These are phyloP conservation scores for Alces alces DNA, from an alignment of 2,113 vertebrate genomes.

Conservation along the genomic window DNA sequence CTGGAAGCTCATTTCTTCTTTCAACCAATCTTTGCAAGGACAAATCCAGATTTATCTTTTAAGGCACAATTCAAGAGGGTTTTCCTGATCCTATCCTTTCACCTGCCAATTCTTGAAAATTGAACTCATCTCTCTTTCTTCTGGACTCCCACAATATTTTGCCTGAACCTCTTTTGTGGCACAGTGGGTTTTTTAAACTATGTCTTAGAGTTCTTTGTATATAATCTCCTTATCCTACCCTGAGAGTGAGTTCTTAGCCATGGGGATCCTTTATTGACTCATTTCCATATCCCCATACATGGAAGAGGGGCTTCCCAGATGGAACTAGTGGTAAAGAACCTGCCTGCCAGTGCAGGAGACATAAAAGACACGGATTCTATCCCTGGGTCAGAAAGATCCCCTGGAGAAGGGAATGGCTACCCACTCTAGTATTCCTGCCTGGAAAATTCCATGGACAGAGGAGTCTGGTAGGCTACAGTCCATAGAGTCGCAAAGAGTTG, in stretches of 20 bases:
- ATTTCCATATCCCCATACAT: neutral
- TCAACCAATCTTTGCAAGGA: neutral
- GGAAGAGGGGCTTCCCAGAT: neutral
- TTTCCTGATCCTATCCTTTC: neutral
- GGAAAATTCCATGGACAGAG: neutral
- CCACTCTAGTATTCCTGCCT: neutral
- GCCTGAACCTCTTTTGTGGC: neutral
- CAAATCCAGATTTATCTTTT: neutral
- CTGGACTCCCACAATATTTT: neutral
- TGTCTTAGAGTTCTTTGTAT: neutral
- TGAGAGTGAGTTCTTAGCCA: neutral
- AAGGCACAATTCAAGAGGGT: neutral
- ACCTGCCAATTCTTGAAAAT: neutral
- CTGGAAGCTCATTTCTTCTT: neutral
- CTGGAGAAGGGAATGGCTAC: neutral
- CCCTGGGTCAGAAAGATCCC: neutral
- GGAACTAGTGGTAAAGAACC: neutral
- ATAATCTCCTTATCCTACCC: neutral
- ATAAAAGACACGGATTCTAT: neutral
- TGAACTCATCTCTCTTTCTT: neutral
- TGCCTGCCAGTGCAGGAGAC: neutral
- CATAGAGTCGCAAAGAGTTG: neutral
- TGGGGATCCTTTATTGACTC: neutral
- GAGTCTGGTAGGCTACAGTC: neutral
- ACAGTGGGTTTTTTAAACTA: neutral